These are phyloP conservation scores for Erebia palarica DNA, from an alignment of 2,888 invertebrate species.

Conservation along the genomic window DNA sequence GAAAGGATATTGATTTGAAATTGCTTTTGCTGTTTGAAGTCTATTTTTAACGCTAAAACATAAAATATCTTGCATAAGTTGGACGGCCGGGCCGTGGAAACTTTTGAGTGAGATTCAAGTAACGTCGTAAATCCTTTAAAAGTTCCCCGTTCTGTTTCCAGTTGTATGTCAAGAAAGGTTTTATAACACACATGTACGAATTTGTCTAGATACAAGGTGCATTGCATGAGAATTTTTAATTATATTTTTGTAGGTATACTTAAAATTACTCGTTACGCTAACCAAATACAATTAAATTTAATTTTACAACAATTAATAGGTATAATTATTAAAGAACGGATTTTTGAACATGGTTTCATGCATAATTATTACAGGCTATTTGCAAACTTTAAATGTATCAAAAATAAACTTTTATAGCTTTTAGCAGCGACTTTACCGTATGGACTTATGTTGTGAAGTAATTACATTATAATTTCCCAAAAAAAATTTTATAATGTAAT, in stretches of 20 bases:
- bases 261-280: no score
- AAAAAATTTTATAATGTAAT: no score
- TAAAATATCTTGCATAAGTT: constrained; percentile 41
- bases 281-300: no score
- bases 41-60: constrained; percentile 38
- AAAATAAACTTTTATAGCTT: no score
- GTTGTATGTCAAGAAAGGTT: constrained; percentile 46
- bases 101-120: constrained; percentile 40
- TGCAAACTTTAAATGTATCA: no score
- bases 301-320: no score
- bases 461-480: no score
- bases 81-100: constrained; percentile 39
- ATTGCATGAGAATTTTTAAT: constrained; percentile 46
- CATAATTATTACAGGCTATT: no score
- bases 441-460: no score
- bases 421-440: no score
- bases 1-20: constrained; percentile 42
- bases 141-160: constrained; percentile 39
- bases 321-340: no score
- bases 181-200: constrained; percentile 52
- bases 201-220: constrained; percentile 57
- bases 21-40: constrained; percentile 39
- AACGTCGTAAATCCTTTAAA: constrained; percentile 42
- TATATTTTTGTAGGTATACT: background rate
- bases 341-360: no score